Evolutionary conservation across 2,113 vertebrate species (phyloP), one percentile per base, ranked within the genome.

Genomic region (Nyctereutes procyonoides): DNA sequence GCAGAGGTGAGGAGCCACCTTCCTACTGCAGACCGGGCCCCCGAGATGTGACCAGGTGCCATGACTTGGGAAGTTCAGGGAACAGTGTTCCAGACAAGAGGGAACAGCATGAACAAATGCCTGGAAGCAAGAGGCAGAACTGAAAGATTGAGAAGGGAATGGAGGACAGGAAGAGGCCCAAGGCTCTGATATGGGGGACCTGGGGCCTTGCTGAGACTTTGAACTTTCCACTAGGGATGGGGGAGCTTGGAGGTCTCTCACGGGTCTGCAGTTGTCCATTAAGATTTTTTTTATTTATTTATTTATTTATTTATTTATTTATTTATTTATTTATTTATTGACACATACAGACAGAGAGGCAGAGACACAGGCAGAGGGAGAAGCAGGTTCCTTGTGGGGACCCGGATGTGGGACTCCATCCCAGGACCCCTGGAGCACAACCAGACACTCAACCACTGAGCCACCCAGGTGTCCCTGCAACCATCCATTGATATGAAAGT

Each of bases 1-100:
- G 43, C 43, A 43, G 43, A 43, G 43, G 43, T 43, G 28, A 22
- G 30, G 35, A 43, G 83, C 43, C 1, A 24, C 38, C 62, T 10
- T 1, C 35, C 53, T 17, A 65, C 4, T 26, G 84, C 16, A 51
- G 81, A 10, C 14, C 5, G 6, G 43, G 43, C 43, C 43, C 43
- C 7, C 4, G 43, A 43, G 43, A 9, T 1, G 14, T 15, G 11
- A 3, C 7, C 11, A 15, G 0, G 0, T 2, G 55, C 28, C 1
- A 1, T 20, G 73, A 28, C 51, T 35, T 5, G 4, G 58, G 20
- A 12, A 60, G 55, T n/a, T 63, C 32, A 4, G 12, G 67, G 65
- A 93, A 22, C 35, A n/a, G 48, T 63, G 58, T 30, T 58, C 26
- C 38, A 63, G 43, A 35, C 56, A 30, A 30, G 56, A 85, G 51